These are phyloP conservation scores for Polietes domitor DNA, from an alignment of 2,888 invertebrate species.

Conservation along the genomic window DNA sequence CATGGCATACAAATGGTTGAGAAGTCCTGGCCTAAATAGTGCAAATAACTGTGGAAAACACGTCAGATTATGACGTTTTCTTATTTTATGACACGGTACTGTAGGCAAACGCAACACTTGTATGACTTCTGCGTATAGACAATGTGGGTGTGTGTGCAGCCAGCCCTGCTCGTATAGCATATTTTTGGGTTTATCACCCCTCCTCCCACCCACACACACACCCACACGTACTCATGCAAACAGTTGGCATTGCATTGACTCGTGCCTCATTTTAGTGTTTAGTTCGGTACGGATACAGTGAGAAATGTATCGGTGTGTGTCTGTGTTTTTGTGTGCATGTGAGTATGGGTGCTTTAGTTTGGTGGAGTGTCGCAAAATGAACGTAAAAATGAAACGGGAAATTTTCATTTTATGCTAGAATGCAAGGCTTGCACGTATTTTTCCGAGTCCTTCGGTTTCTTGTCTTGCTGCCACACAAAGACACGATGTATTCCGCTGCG, in stretches of 20 bases:
- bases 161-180: background rate
- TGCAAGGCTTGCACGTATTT: slow-evolving; percentile 33
- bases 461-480: background rate
- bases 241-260: slow-evolving; percentile 30
- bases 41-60: too few species aligned
- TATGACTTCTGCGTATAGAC: background rate
- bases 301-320: background rate
- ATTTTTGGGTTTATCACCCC: background rate
- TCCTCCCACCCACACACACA: background rate
- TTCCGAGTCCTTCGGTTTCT: background rate
- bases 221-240: background rate
- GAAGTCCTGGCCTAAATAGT: too few species aligned
- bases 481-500: background rate
- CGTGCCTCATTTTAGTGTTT: slow-evolving; percentile 26
- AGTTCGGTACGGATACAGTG: background rate
- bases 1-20: too few species aligned
- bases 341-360: background rate
- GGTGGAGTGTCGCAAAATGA: background rate
- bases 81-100: too few species aligned
- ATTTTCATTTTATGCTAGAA: slow-evolving; percentile 33
- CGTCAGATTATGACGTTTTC: too few species aligned
- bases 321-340: background rate
- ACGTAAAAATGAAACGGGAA: slow-evolving; percentile 32
- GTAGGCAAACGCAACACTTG: too few species aligned
- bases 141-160: background rate